Evolutionary conservation across 2,797 vertebrate genomes (phyloP).

Genomic region (Apogon talboti): DNA sequence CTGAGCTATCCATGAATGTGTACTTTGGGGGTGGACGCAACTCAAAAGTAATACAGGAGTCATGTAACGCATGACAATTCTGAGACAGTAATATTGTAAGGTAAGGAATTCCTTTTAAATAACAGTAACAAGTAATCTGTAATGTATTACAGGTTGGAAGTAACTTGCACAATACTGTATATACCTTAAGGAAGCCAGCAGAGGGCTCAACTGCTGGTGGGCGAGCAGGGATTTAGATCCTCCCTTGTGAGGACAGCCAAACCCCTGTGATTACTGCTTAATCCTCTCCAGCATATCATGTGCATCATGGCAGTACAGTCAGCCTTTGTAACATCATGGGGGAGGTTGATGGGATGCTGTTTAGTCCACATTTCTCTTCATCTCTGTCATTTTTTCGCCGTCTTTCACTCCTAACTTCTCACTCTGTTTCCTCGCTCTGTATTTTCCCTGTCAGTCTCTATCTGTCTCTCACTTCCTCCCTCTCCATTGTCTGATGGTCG

Average conservation of each 20-base stretch:
- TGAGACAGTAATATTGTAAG: no score
- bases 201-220: constrained; percentile 67
- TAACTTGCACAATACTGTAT: no score
- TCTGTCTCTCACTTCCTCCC: constrained; percentile 27
- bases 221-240: constrained; percentile 67
- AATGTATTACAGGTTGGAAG: no score
- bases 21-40: no score
- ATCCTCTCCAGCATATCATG: constrained; percentile 79
- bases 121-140: no score
- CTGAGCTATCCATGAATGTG: no score
- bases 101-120: no score
- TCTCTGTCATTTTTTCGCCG: constrained; percentile 29
- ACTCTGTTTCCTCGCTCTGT: constrained; percentile 39
- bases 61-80: no score
- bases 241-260: constrained; percentile 74
- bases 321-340: constrained; percentile 71
- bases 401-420: constrained; percentile 25
- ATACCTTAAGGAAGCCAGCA: constrained; percentile 63
- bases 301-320: constrained; percentile 70
- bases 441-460: constrained; percentile 38
- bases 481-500: constrained; percentile 53
- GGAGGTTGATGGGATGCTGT: constrained; percentile 50
- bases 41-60: no score
- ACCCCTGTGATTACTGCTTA: constrained; percentile 80
- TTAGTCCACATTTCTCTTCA: constrained; percentile 52